A percentile compares a stretch with the other conserved stretches of the same genome.
Conservation (phyloP, 2,113 vertebrate genomes). For the Lota lota region DNA sequence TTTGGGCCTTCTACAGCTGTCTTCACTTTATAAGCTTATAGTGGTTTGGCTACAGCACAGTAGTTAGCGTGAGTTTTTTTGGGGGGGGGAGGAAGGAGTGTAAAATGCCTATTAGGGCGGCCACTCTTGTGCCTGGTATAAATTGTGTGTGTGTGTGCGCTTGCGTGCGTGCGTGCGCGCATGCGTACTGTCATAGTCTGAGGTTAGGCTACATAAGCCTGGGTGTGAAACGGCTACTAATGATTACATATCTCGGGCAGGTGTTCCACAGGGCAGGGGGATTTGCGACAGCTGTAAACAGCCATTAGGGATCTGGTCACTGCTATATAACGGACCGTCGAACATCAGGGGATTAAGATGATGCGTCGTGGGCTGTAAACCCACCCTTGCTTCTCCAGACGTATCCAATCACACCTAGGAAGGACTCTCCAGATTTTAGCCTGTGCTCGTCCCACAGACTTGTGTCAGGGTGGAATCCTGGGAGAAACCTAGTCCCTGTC, state of each 20-base stretch:
- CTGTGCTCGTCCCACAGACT: neutral
- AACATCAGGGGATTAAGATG: slow-evolving; percentile 23
- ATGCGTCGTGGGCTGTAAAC: slow-evolving; percentile 9
- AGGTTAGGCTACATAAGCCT: slow-evolving; percentile 24
- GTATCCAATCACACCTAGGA: too few species aligned
- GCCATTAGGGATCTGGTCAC: slow-evolving; percentile 46
- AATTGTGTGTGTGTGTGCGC: slow-evolving; percentile 25
- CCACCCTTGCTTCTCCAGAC: neutral
- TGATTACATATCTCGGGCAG: slow-evolving; percentile 58
- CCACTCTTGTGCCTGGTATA: slow-evolving; percentile 53
- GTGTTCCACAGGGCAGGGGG: slow-evolving; percentile 42
- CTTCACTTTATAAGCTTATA: slow-evolving; percentile 39
- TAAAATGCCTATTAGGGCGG: slow-evolving; percentile 51
- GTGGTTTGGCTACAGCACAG: slow-evolving; percentile 33
- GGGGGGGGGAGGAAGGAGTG: slow-evolving; percentile 7
- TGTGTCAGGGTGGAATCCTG: neutral
- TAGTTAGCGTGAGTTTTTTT: slow-evolving; percentile 12
- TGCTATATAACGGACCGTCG: slow-evolving; percentile 40
- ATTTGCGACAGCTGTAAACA: slow-evolving; percentile 61
- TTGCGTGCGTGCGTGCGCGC: slow-evolving; percentile 3
- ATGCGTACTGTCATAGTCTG: slow-evolving; percentile 20
- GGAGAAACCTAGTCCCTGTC: neutral
- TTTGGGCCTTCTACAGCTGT: slow-evolving; percentile 44
- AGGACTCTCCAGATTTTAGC: neutral
- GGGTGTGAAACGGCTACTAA: slow-evolving; percentile 47